Evolutionary conservation across 2,113 vertebrate genomes (phyloP).

Genomic region (Orycteropus afer): DNA sequence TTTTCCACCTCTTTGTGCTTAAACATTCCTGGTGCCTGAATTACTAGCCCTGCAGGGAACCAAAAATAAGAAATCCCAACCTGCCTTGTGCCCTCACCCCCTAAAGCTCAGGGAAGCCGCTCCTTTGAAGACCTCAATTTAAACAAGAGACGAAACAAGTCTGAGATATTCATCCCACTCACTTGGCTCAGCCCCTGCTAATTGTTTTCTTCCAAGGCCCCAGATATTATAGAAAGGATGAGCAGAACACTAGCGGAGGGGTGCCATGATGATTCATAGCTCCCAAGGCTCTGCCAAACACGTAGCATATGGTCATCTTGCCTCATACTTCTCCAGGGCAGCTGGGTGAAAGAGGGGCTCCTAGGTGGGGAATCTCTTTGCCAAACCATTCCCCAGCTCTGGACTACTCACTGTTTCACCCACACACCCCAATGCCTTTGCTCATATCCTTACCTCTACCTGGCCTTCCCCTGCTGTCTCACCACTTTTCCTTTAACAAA

Average conservation of each 20-base stretch:
- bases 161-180: background rate
- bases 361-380: background rate
- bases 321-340: background rate
- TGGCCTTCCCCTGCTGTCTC: background rate
- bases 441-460: background rate
- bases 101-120: background rate
- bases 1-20: background rate
- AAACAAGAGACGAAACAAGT: background rate
- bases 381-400: background rate
- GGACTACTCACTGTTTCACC: background rate
- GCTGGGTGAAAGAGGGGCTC: background rate
- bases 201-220: background rate
- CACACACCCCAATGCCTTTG: background rate
- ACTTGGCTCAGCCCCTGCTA: fast-evolving
- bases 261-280: background rate
- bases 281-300: background rate
- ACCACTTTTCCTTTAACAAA: background rate
- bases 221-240: background rate
- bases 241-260: background rate
- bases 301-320: background rate
- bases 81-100: background rate
- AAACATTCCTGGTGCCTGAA: background rate
- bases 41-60: background rate
- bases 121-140: background rate
- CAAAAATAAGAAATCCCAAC: background rate